phyloP scores from a whole-genome alignment of 1,140 invertebrate genomes.

The Metaphire vulgaris region DNA sequence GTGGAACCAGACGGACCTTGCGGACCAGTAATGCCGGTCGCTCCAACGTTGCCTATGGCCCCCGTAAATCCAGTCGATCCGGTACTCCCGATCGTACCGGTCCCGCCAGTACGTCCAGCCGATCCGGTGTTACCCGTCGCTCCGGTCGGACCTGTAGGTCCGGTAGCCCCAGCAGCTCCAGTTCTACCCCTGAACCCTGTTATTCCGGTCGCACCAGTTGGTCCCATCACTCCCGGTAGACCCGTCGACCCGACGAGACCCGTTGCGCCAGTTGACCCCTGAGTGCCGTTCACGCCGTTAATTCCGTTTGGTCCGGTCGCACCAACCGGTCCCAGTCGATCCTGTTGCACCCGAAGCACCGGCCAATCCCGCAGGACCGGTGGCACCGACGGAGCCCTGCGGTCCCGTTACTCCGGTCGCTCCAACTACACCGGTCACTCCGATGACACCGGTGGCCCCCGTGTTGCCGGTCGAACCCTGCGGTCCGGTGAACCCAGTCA shows the following conservation, averaged over 20 bases:
- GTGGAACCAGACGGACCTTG: background rate
- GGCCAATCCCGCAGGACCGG: background rate
- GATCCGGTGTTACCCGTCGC: background rate
- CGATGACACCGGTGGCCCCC: background rate
- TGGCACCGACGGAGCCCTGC: background rate
- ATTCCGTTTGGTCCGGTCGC: background rate
- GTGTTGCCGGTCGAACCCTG: background rate
- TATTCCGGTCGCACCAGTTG: background rate
- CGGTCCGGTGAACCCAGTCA: background rate
- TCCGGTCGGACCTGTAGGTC: constrained; percentile 6
- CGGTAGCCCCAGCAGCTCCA: background rate
- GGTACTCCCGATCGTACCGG: background rate
- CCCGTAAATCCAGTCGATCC: background rate
- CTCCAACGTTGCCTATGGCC: background rate
- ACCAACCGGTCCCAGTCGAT: background rate
- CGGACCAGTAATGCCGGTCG: background rate
- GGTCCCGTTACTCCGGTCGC: constrained; percentile 8
- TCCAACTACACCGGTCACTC: constrained; percentile 10
- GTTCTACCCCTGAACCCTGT: background rate
- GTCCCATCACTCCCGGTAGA: background rate
- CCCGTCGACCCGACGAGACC: background rate
- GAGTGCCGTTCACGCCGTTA: background rate
- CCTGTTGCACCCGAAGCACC: background rate
- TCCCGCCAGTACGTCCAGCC: background rate
- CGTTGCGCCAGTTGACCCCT: background rate